phyloP scores from a whole-genome alignment of 2,888 invertebrate species.

The Dastarcus helophoroides region DNA sequence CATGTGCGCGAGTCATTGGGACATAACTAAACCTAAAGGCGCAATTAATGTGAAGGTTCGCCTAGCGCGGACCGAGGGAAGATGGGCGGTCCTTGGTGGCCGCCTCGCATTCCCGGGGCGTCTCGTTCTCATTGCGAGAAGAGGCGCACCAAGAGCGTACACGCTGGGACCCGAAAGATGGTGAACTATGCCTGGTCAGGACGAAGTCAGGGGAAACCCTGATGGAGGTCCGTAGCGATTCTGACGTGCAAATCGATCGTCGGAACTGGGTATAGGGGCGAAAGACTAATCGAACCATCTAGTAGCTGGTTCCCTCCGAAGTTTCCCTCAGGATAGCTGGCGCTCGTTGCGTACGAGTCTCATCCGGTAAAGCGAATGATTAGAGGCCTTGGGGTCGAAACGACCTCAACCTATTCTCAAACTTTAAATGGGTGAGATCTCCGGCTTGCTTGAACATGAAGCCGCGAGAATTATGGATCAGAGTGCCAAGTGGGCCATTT shows the following conservation, averaged over 20 bases:
- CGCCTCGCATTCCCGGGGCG: conserved; percentile 38
- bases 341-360: conserved; percentile 41
- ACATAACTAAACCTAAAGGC: conserved; percentile 47
- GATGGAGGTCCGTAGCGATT: conserved; percentile 63
- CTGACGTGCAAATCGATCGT: conserved; percentile 73
- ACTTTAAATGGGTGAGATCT: conserved; percentile 65
- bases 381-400: conserved; percentile 59
- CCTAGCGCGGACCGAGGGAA: conserved; percentile 34
- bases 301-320: conserved; percentile 67
- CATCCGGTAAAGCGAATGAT: conserved; percentile 66
- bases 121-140: conserved; percentile 38
- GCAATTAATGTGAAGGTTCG: conserved; percentile 52
- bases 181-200: conserved; percentile 61
- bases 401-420: conserved; percentile 65
- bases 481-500: conserved; percentile 59
- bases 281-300: conserved; percentile 62
- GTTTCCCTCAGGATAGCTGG: conserved; percentile 66
- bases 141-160: conserved; percentile 50
- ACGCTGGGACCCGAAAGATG: conserved; percentile 62
- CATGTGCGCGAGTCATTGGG: conserved; percentile 60
- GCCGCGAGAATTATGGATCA: conserved; percentile 40
- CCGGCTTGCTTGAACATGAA: conserved; percentile 48
- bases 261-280: conserved; percentile 62
- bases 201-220: conserved; percentile 57
- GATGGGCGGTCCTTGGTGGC: conserved; percentile 34